A percentile compares a stretch with the other conserved stretches of the same genome.
Conservation (phyloP, 2,797 vertebrate genomes). For the Takifugu rubripes region DNA sequence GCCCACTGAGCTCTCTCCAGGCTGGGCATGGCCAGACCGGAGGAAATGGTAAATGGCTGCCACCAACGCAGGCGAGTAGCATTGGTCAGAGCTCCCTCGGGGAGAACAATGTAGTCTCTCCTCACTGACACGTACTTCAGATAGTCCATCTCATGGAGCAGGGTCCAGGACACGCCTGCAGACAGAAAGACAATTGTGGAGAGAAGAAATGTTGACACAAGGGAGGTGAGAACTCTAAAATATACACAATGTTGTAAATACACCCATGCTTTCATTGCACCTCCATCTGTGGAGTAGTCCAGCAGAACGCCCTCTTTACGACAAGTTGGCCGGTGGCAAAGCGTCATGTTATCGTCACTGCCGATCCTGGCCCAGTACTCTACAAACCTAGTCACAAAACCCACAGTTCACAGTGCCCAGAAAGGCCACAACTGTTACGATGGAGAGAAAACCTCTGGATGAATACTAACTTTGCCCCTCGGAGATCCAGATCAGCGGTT, state of each 20-base stretch:
- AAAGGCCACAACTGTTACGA: neutral
- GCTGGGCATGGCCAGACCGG: constrained; percentile 83
- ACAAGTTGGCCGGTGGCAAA: constrained; percentile 91
- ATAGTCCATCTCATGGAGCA: constrained; percentile 98
- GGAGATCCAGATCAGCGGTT: constrained; percentile 91
- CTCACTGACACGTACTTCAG: constrained; percentile 93
- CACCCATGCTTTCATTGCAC: constrained; percentile 48
- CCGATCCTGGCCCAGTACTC: constrained; percentile 98
- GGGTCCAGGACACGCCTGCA: constrained; percentile 91
- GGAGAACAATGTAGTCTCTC: constrained; percentile 93
- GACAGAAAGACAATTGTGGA: neutral
- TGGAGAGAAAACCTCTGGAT: neutral
- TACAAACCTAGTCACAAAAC: constrained; percentile 82
- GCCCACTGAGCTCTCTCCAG: constrained; percentile 95
- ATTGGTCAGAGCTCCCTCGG: constrained; percentile 88
- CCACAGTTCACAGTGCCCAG: constrained; percentile 5
- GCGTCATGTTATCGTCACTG: constrained; percentile 94
- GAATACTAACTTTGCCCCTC: constrained; percentile 90
- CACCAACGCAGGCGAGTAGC: constrained; percentile 96
- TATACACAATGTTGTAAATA: neutral
- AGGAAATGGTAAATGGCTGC: constrained; percentile 91
- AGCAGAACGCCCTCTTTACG: constrained; percentile 93
- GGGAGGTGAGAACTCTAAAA: too few relatives aligned
- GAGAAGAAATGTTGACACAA: neutral
- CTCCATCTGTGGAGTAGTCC: constrained; percentile 94